phyloP scores from a whole-genome alignment of 2,113 vertebrate genomes.

The Cebidichthys violaceus region DNA sequence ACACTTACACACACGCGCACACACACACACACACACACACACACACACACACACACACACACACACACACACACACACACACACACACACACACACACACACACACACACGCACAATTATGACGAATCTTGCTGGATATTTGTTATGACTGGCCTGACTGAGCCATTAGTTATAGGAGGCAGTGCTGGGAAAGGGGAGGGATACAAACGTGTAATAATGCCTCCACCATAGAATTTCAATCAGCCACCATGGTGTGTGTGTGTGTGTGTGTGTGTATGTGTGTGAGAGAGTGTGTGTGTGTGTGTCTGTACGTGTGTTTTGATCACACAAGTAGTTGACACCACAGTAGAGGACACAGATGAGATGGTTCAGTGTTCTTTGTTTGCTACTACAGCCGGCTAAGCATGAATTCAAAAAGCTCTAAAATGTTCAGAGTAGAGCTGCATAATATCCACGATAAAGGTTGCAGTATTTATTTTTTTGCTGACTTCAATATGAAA shows the following conservation, averaged over 20 bases:
- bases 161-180: conserved; percentile 84
- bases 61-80: conserved; percentile 53
- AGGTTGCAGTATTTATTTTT: conserved; percentile 4
- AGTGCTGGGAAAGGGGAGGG: conserved; percentile 81
- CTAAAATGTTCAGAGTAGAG: background rate
- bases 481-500: conserved; percentile 35
- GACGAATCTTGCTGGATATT: conserved; percentile 83
- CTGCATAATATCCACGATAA: conserved; percentile 17
- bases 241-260: conserved; percentile 61
- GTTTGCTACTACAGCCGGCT: conserved; percentile 17
- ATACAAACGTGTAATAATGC: conserved; percentile 80
- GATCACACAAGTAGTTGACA: conserved; percentile 65
- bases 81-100: conserved; percentile 38
- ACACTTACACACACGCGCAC: conserved; percentile 4
- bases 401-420: conserved; percentile 7
- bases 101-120: conserved; percentile 69
- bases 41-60: conserved; percentile 56
- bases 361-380: conserved; percentile 48
- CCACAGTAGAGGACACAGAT: conserved; percentile 62
- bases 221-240: conserved; percentile 82
- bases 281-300: conserved; percentile 43
- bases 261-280: conserved; percentile 35
- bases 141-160: conserved; percentile 85
- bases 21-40: conserved; percentile 46
- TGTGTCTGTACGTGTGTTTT: conserved; percentile 41